Base-by-base conservation (phyloP, 2,797 vertebrate genomes). In the Gymnodraco acuticeps region DNA sequence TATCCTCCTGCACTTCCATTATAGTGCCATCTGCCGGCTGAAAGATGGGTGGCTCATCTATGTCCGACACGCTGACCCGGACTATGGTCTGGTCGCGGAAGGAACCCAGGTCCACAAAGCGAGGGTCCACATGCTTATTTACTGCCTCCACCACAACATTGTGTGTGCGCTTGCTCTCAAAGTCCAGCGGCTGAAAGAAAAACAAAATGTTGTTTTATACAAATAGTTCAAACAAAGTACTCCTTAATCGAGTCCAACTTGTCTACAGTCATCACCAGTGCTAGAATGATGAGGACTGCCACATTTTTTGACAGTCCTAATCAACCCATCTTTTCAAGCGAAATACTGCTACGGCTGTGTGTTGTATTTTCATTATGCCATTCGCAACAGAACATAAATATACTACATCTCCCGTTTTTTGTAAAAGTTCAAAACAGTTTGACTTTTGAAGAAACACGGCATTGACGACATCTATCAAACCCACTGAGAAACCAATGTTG, bases 21-120 rank as follows among this genome's bases (percentile, higher is more conserved):
- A 96, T 82, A 42, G 95, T 73, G 10, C 95, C 96, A 2, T 87
- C 83, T 1, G 92, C 90, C 31, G 97, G 96, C 19, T 87, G 94
- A 93, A 99, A 99, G 83, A 97, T 92, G 0, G 98, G 98, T 8
- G 98, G 97, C 91, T 99, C 98, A 0, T 99, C 98, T 3, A 96
- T 90, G 0, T 99, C 97, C 0, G 96, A 94, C 81, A 99, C 97
- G 0, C 96, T 96, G 83, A 99, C 96, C 1, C 95, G 93, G 41
- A 99, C 96, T 0, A 99, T 98, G 58, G 97, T 96, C 92, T 98
- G 97, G 93, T 99, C 98, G 47, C 96, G 92, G 87, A 99, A 99
- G 10, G 97, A 96, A 65, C 97, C 98, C 86, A 99, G 91, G 92
- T 98, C 96, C 65, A 94, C 90, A 0, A 98, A 97, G 19, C 96